Evolutionary conservation across 2,113 vertebrate genomes (phyloP), one percentile per base, ranked within the genome.

Genomic region (Gobiocypris rarus): DNA sequence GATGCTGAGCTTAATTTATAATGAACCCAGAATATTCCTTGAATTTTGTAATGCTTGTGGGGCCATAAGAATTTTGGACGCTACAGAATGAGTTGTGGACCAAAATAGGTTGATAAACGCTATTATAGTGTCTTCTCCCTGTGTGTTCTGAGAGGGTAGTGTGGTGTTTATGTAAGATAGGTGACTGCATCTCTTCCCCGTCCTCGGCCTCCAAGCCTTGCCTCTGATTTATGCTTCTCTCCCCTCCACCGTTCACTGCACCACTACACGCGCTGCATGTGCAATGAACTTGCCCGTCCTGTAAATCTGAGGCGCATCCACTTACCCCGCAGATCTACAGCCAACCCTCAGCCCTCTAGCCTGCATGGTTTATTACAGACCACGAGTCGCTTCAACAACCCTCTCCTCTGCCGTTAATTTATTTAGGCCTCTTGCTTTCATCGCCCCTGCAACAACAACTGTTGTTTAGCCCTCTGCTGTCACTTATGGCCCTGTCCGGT

Each of bases 241-340:
- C 59, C 73, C 77, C 81, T 86, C 70, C 65, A 78, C 85, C 54
- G 24, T 58, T 78, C 58, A 65, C 54, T n/a, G 75, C 85, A 75
- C 82, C 82, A 59, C 83, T 82, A 45, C 83, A 65, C 69, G 28
- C 67, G 22, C 87, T 75, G 83, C 87, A 84, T 85, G 83, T 75
- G 41, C 31, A n/a, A 88, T 86, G 80, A 71, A 83, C 79, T 83
- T 41, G 2, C 3, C 65, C 48, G 28, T 79, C 76, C 75, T 82
- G 87, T 88, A 88, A 84, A 88, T 86, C 85, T 82, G 11, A 52
- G 11, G 24, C 5, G n/a, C 75, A 54, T 85, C 70, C 61, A 85
- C 61, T 75, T 78, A 54, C 80, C 67, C 50, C 31, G 14, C 75
- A 86, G 85, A 88, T 88, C 75, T 86, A 86, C 24, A 24, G 70